Base-by-base conservation (phyloP, 35 echinoderm and acorn worm species). In the Ptychodera flava region DNA sequence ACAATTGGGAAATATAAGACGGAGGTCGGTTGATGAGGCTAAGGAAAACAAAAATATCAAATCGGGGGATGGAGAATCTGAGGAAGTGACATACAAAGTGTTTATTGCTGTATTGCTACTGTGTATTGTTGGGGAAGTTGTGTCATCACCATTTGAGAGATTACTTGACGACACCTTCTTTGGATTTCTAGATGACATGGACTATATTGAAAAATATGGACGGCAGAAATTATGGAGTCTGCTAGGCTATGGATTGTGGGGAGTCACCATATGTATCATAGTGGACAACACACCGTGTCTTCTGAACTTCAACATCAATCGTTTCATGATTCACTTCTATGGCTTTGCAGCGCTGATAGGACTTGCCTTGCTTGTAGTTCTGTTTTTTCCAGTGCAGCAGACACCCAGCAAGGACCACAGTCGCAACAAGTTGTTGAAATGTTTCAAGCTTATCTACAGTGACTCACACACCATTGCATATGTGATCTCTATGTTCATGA, bases 251-350 rank as follows among this genome's bases (percentile, higher is more conserved):
- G 89, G 52, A 64, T 28, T 89, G 27, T 80, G 83, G 36, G 93
- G 78, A 28, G 34, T 94, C 16, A 81, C 79, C 1, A 79, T 85
- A 36, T 77, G 89, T 33, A 82, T 86, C 29, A 81, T 89, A 1
- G 87, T 94, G 22, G 86, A 91, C 35, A 88, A 78, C 37, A 85
- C 87, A 38, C 34, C 84, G 35, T 94, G 93, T 83, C 38, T 33
- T 27, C 78, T 94, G 29, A 91, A 85, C 34, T 31, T 79, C 27
- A 79, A 89, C 28, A 38, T 86, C 0, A 89, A 52, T 81, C 89
- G 80, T 31, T 84, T 94, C 32, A 81, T 88, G 45, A 89, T 94
- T 77, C 89, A 94, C 85, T 91, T 94, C 52, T 94, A 91, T 87
- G 15, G 79, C 35, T 90, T 88, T 89, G 82, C 90, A 6, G 87